Conservation (phyloP, 2,113 vertebrate species). For the Jaculus jaculus region DNA sequence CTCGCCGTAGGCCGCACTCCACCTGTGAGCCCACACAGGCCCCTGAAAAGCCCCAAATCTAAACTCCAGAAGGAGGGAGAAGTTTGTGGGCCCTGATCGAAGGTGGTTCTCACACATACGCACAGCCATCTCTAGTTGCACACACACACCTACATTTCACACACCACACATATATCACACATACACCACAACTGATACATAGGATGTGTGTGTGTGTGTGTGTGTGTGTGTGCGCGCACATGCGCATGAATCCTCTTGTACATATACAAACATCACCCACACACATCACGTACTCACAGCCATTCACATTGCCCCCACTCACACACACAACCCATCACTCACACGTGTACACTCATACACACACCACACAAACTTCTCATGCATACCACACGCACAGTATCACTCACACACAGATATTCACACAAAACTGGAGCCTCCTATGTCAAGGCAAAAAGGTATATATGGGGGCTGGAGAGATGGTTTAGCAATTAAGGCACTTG, state of each 20-base stretch:
- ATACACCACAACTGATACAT: not conserved
- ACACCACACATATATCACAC: not conserved
- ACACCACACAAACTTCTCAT: not conserved
- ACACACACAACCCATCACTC: not conserved
- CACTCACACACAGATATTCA: too few species aligned
- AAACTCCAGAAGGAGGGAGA: not conserved
- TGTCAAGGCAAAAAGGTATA: not conserved
- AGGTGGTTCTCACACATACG: not conserved
- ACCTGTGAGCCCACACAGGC: rapidly evolving
- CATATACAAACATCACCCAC: not conserved
- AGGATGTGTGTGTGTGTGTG: too few species aligned
- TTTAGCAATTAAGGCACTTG: not conserved
- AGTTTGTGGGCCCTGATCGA: not conserved
- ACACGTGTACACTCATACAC: not conserved
- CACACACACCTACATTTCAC: not conserved
- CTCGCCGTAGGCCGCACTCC: rapidly evolving
- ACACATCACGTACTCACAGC: not conserved
- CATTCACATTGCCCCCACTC: not conserved
- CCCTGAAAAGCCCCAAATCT: not conserved
- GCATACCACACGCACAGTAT: not conserved
- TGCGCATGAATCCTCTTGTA: not conserved
- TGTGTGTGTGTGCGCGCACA: not conserved
- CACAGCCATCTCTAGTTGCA: not conserved
- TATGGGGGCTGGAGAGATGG: not conserved
- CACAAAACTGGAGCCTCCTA: not conserved